Evolutionary conservation across 2,888 invertebrate genomes (phyloP).

Genomic region (Machimus atricapillus): DNA sequence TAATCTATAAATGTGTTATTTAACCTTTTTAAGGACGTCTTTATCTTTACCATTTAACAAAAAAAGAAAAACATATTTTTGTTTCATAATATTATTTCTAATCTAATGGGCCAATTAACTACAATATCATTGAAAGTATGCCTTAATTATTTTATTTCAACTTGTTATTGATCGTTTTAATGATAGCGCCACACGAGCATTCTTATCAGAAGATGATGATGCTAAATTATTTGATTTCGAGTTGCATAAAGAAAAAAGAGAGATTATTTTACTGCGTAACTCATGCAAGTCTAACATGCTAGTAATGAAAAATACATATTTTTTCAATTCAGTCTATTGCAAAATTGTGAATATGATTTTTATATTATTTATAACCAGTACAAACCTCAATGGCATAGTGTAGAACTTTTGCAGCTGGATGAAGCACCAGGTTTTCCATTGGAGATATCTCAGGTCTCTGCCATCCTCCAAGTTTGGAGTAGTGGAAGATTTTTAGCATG

Average conservation of each 20-base stretch:
- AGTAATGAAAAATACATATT: not conserved
- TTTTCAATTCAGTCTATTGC: not conserved
- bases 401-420: slow-evolving; percentile 95
- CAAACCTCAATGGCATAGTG: slow-evolving; percentile 95
- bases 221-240: not conserved
- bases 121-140: not conserved
- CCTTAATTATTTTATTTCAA: not conserved
- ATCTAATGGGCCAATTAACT: not conserved
- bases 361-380: slow-evolving; percentile 45
- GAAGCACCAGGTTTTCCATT: slow-evolving; percentile 86
- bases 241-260: not conserved
- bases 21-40: not conserved
- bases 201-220: not conserved
- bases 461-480: slow-evolving; percentile 89
- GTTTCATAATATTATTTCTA: not conserved
- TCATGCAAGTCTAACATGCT: not conserved
- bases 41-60: not conserved
- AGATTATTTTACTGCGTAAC: not conserved
- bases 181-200: not conserved
- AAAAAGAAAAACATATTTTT: not conserved
- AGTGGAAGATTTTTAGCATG: slow-evolving; percentile 90
- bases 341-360: not conserved
- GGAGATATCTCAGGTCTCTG: slow-evolving; percentile 88
- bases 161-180: not conserved
- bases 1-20: not conserved